Base-by-base conservation (phyloP, 2,113 vertebrate genomes). In the Butorides virescens region DNA sequence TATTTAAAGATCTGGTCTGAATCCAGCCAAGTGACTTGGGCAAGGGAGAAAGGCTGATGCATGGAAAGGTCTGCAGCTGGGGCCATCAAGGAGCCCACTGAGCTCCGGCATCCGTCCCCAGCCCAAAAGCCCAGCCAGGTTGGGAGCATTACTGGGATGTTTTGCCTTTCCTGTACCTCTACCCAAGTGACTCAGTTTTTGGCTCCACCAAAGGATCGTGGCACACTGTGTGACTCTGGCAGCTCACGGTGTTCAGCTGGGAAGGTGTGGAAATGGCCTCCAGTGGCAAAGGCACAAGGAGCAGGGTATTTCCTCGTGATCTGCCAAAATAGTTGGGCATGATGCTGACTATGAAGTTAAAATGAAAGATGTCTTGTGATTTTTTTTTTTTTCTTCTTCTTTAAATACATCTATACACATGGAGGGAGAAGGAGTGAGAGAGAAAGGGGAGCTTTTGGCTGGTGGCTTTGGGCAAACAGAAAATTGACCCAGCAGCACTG, bases 71-170 rank as follows among this genome's bases (percentile, higher is more conserved):
- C 77, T 83, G 88, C 46, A 42, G 50, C 19, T 70, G 88, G 50
- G 14, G 19, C 58, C 26, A n/a, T 32, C 7, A 7, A n/a, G 65
- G 32, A 66, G 2, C 32, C 61, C 23, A 3, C 55, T 4, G 34
- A 80, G 22, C 44, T 58, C 1, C 0, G 36, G 25, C 22, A 14
- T 11, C 23, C 7, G 0, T 50, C 26, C 47, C 59, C 81, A 71
- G 34, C 46, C 56, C 0, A 0, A 73, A 88, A 89, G 25, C 34
- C 56, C 42, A 78, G 44, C 21, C 15, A 18, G 36, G 11, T 0
- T 32, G n/a, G n/a, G 39, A 30, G 7, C 2, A 0, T n/a, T 42
- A 27, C 25, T 0, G 1, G 49, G 53, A 67, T 63, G 10, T 80
- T 94, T 74, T 80, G 17, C 22, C n/a, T 66, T 67, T 76, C 23